Evolutionary conservation across 2,797 vertebrate genomes (phyloP).

Genomic region (Ceyx erithaca): DNA sequence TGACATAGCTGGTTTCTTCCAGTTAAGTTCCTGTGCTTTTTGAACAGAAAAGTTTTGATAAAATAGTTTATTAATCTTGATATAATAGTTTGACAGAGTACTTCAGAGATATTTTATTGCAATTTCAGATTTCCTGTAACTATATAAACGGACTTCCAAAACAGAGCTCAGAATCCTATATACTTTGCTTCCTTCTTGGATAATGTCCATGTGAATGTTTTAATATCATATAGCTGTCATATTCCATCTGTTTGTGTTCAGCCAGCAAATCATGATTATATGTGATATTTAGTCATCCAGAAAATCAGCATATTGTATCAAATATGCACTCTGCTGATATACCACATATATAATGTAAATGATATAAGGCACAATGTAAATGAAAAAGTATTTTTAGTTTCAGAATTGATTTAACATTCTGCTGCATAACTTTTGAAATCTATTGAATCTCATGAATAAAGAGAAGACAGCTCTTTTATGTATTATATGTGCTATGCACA

Average conservation of each 20-base stretch:
- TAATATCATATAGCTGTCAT: not conserved
- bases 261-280: not conserved
- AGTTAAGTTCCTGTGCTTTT: not conserved
- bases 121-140: not conserved
- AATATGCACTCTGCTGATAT: not conserved
- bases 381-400: slow-evolving; percentile 25
- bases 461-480: not conserved
- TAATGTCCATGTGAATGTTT: not conserved
- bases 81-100: not conserved
- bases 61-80: not conserved
- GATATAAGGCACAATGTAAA: not conserved
- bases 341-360: not conserved
- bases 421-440: not conserved
- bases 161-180: not conserved
- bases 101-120: not conserved
- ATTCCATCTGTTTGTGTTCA: not conserved
- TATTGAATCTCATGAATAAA: slow-evolving; percentile 5
- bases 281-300: slow-evolving; percentile 27
- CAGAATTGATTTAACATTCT: slow-evolving; percentile 26
- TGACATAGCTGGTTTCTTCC: not conserved
- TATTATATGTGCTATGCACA: not conserved
- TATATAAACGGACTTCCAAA: not conserved
- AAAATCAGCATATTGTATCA: slow-evolving; percentile 11
- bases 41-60: not conserved
- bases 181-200: not conserved